Evolutionary conservation across 2,113 vertebrate genomes (phyloP).

Genomic region (Oryzias woworae): DNA sequence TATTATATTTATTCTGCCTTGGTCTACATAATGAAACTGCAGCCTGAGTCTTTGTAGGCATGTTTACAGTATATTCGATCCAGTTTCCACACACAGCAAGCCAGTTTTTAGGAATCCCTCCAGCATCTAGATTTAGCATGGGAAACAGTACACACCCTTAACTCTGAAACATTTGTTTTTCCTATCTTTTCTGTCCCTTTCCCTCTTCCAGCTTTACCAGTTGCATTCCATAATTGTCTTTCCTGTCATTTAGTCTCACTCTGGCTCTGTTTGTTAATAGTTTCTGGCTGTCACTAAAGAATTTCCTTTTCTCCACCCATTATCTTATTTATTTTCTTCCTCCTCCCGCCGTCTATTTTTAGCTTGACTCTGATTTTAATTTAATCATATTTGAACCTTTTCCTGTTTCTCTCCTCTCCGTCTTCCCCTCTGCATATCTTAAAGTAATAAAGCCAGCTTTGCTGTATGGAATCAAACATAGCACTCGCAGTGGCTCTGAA

Average conservation of each 20-base stretch:
- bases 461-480: slow-evolving; percentile 14
- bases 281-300: slow-evolving; percentile 11
- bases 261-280: slow-evolving; percentile 28
- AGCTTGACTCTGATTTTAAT: slow-evolving; percentile 42
- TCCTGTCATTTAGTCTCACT: background rate
- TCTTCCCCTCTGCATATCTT: background rate
- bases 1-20: too few relatives aligned
- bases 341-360: slow-evolving; percentile 42
- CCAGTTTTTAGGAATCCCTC: background rate
- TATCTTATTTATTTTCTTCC: slow-evolving; percentile 27
- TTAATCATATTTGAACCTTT: slow-evolving; percentile 41
- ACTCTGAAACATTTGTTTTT: slow-evolving; percentile 26
- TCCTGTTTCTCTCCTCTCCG: background rate
- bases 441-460: slow-evolving; percentile 5
- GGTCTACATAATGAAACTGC: too few relatives aligned
- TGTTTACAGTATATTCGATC: background rate
- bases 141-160: slow-evolving; percentile 31
- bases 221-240: too few relatives aligned
- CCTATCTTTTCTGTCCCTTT: background rate
- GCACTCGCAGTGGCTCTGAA: slow-evolving; percentile 22
- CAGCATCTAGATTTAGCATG: slow-evolving; percentile 22
- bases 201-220: background rate
- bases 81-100: background rate
- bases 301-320: slow-evolving; percentile 7
- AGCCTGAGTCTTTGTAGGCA: too few relatives aligned